phyloP scores from a whole-genome alignment of 2,888 invertebrate genomes.

The Leucophenga maculata region DNA sequence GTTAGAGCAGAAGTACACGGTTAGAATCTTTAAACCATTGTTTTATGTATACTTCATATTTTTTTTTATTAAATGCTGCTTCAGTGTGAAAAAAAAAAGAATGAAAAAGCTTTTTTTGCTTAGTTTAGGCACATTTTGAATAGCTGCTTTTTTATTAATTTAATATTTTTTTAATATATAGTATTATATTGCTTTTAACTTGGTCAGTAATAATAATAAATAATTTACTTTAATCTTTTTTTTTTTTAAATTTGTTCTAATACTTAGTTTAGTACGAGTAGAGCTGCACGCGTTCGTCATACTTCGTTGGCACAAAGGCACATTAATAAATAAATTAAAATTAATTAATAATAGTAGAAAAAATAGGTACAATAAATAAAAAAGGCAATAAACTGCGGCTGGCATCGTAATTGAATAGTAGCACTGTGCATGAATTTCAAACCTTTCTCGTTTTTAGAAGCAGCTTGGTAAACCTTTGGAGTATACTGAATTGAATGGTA shows the following conservation, averaged over 20 bases:
- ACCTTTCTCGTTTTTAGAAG: no score
- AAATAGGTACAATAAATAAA: neutral
- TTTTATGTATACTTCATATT: neutral
- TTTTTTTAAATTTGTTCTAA: slow-evolving; percentile 26
- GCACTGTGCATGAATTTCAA: no score
- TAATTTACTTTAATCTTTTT: slow-evolving; percentile 37
- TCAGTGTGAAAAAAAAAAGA: slow-evolving; percentile 33
- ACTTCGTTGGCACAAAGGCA: no score
- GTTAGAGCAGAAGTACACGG: neutral
- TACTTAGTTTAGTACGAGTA: slow-evolving; percentile 45
- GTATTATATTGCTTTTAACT: slow-evolving; percentile 40
- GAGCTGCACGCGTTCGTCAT: slow-evolving; percentile 36
- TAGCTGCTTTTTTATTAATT: slow-evolving; percentile 27
- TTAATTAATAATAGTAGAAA: neutral
- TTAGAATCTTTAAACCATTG: neutral
- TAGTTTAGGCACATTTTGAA: slow-evolving; percentile 1
- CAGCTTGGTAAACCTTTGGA: no score
- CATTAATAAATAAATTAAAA: slow-evolving; percentile 7
- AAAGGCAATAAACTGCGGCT: slow-evolving; percentile 12
- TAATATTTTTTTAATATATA: slow-evolving; percentile 45
- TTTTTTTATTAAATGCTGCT: neutral
- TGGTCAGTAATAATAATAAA: slow-evolving; percentile 44
- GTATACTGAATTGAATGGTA: no score
- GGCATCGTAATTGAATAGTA: neutral
- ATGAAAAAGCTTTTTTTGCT: neutral